These are phyloP conservation scores for Gymnoscopelus braueri DNA, from an alignment of 2,797 vertebrate genomes.

Conservation along the genomic window DNA sequence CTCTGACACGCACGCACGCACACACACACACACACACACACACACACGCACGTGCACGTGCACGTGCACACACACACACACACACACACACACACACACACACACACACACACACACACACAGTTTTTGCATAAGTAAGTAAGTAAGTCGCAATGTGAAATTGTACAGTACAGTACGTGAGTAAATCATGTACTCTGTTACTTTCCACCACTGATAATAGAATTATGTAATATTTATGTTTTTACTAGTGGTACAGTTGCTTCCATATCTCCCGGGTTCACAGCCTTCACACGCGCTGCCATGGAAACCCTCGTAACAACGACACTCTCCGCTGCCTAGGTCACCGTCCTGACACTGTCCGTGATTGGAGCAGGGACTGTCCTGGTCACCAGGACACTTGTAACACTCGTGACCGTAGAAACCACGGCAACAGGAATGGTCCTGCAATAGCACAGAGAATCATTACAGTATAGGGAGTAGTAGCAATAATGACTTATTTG, in stretches of 20 bases:
- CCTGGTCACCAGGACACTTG: constrained; percentile 88
- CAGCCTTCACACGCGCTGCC: constrained; percentile 95
- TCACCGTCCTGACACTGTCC: constrained; percentile 89
- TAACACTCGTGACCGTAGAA: constrained; percentile 92
- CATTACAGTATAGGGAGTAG: no score
- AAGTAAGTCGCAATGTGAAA: no score
- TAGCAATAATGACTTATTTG: no score
- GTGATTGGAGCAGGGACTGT: constrained; percentile 88
- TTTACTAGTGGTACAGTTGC: constrained; percentile 88
- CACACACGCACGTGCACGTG: constrained; percentile 29
- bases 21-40: constrained; percentile 12
- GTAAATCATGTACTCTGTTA: no score
- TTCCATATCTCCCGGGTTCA: constrained; percentile 90
- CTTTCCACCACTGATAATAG: neutral
- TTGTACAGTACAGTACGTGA: no score
- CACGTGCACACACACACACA: constrained; percentile 19
- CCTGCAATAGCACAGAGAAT: constrained; percentile 66
- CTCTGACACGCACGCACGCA: constrained; percentile 71
- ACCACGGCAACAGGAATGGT: constrained; percentile 88
- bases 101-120: constrained; percentile 2
- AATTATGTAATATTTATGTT: constrained; percentile 14
- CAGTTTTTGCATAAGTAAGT: no score
- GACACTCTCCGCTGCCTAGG: constrained; percentile 88
- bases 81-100: neutral
- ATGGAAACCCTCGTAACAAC: constrained; percentile 92